Percentiles rank a stretch among this genome's conserved stretches.
Evolutionary conservation across 2,888 invertebrate genomes (phyloP).

Genomic region (Pseudanteris insignis): DNA sequence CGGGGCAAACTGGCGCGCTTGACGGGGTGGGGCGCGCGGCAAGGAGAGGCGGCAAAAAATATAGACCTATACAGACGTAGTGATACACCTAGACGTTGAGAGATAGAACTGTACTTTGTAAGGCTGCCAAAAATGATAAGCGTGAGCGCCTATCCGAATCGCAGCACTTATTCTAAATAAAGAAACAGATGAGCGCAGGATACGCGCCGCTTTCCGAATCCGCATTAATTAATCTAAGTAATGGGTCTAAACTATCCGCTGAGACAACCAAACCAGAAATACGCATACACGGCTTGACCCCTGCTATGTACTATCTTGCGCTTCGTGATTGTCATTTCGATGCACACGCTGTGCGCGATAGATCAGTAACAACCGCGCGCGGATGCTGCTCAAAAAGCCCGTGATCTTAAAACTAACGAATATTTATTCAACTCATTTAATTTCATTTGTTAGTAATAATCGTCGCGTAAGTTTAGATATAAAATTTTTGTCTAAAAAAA

Average conservation of each 20-base stretch:
- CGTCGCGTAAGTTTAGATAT: too few relatives aligned
- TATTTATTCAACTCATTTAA: too few relatives aligned
- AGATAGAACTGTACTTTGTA: slow-evolving; percentile 35
- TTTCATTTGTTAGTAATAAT: too few relatives aligned
- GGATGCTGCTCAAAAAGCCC: too few relatives aligned
- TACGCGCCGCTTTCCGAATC: slow-evolving; percentile 30
- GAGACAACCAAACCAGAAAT: slow-evolving; percentile 34
- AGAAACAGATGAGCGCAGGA: slow-evolving; percentile 38
- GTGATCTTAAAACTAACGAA: too few relatives aligned
- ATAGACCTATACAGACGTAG: slow-evolving; percentile 18
- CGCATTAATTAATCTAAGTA: slow-evolving; percentile 39
- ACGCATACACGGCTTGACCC: slow-evolving; percentile 18
- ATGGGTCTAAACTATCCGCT: slow-evolving; percentile 24
- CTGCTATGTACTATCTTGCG: slow-evolving; percentile 8
- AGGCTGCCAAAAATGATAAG: slow-evolving; percentile 45
- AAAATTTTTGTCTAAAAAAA: too few relatives aligned
- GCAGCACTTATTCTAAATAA: slow-evolving; percentile 36
- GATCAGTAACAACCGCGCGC: too few relatives aligned
- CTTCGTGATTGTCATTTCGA: too few relatives aligned
- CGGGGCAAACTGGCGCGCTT: too few relatives aligned
- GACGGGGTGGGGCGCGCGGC: slow-evolving; percentile 1
- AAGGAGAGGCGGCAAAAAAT: slow-evolving; percentile 13
- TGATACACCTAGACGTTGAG: slow-evolving; percentile 27
- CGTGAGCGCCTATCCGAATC: slow-evolving; percentile 36
- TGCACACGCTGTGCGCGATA: too few relatives aligned